Evolutionary conservation across 2,113 vertebrate species (phyloP).

Genomic region (Corythaixoides concolor): DNA sequence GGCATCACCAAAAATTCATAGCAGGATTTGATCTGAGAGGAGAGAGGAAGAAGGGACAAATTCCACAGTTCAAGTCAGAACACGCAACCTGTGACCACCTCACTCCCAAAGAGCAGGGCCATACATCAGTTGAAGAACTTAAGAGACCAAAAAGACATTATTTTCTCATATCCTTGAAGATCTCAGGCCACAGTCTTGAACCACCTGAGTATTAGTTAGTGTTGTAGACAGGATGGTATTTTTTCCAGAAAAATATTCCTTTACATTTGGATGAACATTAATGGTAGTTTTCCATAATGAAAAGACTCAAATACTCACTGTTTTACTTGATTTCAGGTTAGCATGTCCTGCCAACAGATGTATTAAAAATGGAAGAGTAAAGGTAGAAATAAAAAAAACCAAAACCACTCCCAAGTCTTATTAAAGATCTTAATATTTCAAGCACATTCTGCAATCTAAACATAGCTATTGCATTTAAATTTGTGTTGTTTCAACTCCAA

Average conservation of each 20-base stretch:
- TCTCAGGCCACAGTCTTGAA: background rate
- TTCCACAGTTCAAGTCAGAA: background rate
- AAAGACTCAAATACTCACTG: background rate
- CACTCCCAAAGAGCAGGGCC: background rate
- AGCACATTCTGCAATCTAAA: background rate
- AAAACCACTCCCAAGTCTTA: background rate
- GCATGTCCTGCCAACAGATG: background rate
- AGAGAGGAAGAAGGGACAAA: background rate
- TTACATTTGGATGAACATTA: background rate
- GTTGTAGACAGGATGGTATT: background rate
- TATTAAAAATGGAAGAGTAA: background rate
- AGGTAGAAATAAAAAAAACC: background rate
- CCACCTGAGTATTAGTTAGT: background rate
- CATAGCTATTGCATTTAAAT: background rate
- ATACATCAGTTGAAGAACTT: background rate
- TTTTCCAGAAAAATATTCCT: background rate
- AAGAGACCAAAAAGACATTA: background rate
- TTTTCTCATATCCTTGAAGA: background rate
- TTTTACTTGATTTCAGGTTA: background rate
- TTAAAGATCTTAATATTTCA: background rate
- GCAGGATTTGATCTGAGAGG: background rate
- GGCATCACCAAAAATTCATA: background rate
- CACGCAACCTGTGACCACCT: background rate
- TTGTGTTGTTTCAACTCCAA: background rate
- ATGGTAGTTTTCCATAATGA: background rate